phyloP scores from a whole-genome alignment of 2,888 invertebrate genomes.

The Helleia helle region DNA sequence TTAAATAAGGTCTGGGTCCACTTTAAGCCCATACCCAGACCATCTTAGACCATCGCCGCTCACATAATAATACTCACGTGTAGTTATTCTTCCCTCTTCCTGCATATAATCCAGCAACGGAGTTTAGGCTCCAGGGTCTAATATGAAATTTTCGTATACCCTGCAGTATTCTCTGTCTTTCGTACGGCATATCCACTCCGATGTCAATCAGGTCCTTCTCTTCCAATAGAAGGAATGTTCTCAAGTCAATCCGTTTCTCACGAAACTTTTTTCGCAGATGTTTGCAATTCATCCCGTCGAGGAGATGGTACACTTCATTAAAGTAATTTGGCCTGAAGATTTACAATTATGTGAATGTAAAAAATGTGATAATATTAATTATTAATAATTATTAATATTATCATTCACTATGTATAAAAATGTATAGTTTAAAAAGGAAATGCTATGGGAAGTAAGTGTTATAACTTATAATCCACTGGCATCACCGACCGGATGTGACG shows the following conservation, averaged over 20 bases:
- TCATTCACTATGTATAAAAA: no score
- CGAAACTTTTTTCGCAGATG: slow-evolving; percentile 55
- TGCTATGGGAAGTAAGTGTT: no score
- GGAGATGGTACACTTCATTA: slow-evolving; percentile 68
- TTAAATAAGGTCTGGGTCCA: no score
- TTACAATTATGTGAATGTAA: no score
- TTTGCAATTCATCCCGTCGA: slow-evolving; percentile 76
- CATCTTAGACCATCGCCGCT: no score
- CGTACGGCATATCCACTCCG: slow-evolving; percentile 75
- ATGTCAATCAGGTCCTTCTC: slow-evolving; percentile 71
- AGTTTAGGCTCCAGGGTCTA: slow-evolving; percentile 65
- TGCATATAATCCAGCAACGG: slow-evolving; percentile 56
- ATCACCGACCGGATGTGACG: no score
- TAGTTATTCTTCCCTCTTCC: slow-evolving; percentile 43
- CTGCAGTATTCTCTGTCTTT: slow-evolving; percentile 68
- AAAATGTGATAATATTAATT: no score
- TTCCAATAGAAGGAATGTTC: slow-evolving; percentile 71
- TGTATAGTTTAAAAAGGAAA: no score
- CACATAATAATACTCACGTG: slow-evolving; percentile 33
- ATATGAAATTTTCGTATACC: slow-evolving; percentile 75
- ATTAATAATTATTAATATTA: no score
- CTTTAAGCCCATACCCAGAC: no score
- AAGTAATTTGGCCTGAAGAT: slow-evolving; percentile 64
- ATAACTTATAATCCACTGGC: no score
- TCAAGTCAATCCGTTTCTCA: slow-evolving; percentile 63